phyloP scores from a whole-genome alignment of 2,113 vertebrate species.

The Mus spicilegus region DNA sequence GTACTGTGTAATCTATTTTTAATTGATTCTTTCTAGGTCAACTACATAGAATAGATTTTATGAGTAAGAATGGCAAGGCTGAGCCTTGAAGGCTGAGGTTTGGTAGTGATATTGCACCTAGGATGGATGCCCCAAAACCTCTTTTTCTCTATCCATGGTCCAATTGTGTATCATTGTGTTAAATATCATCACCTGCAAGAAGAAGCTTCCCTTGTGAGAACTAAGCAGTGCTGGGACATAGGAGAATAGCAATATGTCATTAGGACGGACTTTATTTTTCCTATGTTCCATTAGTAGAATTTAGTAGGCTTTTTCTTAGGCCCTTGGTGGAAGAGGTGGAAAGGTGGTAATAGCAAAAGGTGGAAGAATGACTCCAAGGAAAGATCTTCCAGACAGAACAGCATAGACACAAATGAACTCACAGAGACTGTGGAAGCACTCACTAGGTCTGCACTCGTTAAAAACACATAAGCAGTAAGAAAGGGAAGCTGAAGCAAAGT shows the following conservation, averaged over 20 bases:
- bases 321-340: neutral
- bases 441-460: no score
- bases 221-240: neutral
- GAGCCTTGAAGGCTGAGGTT: neutral
- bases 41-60: neutral
- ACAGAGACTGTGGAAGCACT: neutral
- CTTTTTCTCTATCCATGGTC: neutral
- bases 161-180: neutral
- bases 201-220: neutral
- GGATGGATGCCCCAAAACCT: neutral
- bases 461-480: neutral
- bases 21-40: slow-evolving; percentile 4
- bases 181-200: neutral
- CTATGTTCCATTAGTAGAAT: neutral
- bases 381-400: neutral
- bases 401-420: neutral
- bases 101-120: neutral
- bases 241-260: neutral
- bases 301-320: neutral
- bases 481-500: neutral
- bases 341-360: neutral
- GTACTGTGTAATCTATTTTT: neutral
- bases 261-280: neutral
- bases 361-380: neutral
- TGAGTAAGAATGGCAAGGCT: neutral